Conservation (phyloP, 2,888 invertebrate genomes). For the Phaedon cochleariae region DNA sequence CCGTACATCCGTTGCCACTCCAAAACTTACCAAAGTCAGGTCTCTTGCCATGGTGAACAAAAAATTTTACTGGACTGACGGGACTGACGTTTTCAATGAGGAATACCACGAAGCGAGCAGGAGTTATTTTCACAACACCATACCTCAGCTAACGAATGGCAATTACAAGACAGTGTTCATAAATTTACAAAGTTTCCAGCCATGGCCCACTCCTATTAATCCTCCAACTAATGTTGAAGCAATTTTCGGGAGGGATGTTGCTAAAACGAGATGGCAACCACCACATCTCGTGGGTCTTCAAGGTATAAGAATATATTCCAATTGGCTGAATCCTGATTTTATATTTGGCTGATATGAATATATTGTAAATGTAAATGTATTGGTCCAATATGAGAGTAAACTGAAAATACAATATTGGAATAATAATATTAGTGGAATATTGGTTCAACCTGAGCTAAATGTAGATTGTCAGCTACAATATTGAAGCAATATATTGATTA, state of each 20-base stretch:
- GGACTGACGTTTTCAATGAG: constrained; percentile 78
- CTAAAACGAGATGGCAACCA: constrained; percentile 82
- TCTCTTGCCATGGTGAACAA: constrained; percentile 81
- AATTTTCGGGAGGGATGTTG: constrained; percentile 78
- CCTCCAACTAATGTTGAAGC: constrained; percentile 84
- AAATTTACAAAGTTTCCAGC: constrained; percentile 77
- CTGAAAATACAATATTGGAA: no score
- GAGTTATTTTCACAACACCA: constrained; percentile 81
- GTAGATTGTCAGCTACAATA: no score
- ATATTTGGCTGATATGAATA: no score
- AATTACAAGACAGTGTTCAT: constrained; percentile 61
- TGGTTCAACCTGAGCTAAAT: no score
- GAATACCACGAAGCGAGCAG: constrained; percentile 72
- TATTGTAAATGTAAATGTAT: no score
- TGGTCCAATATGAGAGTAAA: no score
- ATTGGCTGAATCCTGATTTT: neutral
- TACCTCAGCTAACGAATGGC: constrained; percentile 64
- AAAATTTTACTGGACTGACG: constrained; percentile 88
- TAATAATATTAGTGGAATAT: no score
- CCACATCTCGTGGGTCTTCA: constrained; percentile 81
- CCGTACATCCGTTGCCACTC: constrained; percentile 77
- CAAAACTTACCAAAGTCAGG: constrained; percentile 76
- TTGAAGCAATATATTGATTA: no score
- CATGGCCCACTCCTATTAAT: constrained; percentile 80
- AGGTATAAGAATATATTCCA: constrained; percentile 59